A percentile compares a stretch with the other conserved stretches of the same genome.
Conservation (phyloP, 2,113 vertebrate genomes). For the Oophaga pumilio region DNA sequence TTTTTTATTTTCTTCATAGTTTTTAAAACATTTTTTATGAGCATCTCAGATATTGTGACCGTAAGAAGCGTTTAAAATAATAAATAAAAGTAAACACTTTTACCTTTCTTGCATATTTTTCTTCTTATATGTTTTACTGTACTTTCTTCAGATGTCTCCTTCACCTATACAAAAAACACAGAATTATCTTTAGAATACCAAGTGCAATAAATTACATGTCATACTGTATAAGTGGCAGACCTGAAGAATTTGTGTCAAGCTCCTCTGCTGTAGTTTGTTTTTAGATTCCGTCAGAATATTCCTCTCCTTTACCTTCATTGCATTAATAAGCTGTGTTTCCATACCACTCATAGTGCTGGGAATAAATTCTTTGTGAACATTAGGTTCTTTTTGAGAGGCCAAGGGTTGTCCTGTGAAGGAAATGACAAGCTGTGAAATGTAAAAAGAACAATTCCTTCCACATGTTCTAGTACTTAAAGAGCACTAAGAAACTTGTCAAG, state of each 20-base stretch:
- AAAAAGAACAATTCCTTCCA: conserved; percentile 99
- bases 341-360: conserved; percentile 81
- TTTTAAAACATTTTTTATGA: no score
- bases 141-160: conserved; percentile 63
- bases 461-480: conserved; percentile 89
- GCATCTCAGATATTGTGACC: background rate
- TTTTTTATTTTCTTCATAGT: no score
- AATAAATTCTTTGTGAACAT: conserved; percentile 91
- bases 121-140: conserved; percentile 65
- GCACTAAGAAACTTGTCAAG: conserved; percentile 84
- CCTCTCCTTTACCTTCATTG: conserved; percentile 66
- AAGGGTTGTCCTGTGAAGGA: conserved; percentile 92
- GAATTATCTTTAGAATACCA: background rate
- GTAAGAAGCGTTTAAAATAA: background rate
- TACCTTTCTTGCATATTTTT: conserved; percentile 59
- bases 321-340: conserved; percentile 85
- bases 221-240: conserved; percentile 63
- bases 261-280: conserved; percentile 71
- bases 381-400: conserved; percentile 88
- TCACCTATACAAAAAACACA: conserved; percentile 53
- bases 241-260: conserved; percentile 84
- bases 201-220: conserved; percentile 48
- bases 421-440: conserved; percentile 99
- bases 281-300: conserved; percentile 70
- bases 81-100: background rate